A percentile compares a stretch with the other conserved stretches of the same genome.
Evolutionary conservation across 2,888 invertebrate species (phyloP).

Genomic region (Heterodera filipjevi): DNA sequence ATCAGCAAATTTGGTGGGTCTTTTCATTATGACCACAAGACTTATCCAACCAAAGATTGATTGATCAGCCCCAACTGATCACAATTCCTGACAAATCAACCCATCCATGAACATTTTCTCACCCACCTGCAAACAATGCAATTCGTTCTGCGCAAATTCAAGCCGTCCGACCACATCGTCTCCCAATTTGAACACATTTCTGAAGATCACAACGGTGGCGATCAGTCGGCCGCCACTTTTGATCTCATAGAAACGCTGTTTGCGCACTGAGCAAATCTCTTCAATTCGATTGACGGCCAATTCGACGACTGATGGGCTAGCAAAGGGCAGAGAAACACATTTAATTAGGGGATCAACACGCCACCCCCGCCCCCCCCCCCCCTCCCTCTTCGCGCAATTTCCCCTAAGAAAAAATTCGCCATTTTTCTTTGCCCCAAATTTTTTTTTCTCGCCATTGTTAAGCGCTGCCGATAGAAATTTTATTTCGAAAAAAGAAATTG

Average conservation of each 20-base stretch:
- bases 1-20: no score
- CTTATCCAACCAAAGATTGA: no score
- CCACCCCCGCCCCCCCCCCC: no score
- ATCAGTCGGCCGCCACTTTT: constrained; percentile 83
- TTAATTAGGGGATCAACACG: no score
- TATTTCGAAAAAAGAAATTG: no score
- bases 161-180: constrained; percentile 88
- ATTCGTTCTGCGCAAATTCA: constrained; percentile 84
- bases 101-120: not conserved
- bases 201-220: constrained; percentile 89
- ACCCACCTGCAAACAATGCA: constrained; percentile 41
- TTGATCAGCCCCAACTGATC: not conserved
- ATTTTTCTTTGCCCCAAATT: no score
- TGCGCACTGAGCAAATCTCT: constrained; percentile 50
- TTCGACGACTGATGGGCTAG: constrained; percentile 41
- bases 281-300: constrained; percentile 51
- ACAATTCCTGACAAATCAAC: constrained; percentile 9
- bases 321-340: constrained; percentile 16
- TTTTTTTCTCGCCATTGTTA: no score
- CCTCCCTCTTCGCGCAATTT: no score
- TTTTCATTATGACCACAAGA: no score
- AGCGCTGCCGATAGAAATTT: no score
- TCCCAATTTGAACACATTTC: constrained; percentile 91
- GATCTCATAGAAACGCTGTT: constrained; percentile 64
- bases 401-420: no score